A percentile compares a stretch with the other conserved stretches of the same genome.
These are phyloP conservation scores for Parnassius glacialis DNA, from an alignment of 2,888 invertebrate genomes.

Conservation along the genomic window DNA sequence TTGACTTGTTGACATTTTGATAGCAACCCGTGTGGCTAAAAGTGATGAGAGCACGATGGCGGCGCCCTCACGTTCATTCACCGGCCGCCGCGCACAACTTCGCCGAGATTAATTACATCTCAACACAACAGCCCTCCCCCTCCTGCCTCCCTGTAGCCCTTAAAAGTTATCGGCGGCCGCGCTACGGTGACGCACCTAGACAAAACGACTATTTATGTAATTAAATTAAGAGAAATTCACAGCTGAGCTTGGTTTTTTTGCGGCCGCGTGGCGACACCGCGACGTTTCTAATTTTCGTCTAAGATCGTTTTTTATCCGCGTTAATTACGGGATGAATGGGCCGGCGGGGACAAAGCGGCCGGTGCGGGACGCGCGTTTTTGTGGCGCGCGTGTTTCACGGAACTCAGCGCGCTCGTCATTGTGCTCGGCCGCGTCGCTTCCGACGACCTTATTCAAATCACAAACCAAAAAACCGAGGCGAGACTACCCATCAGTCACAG, in stretches of 20 bases:
- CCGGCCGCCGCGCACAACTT: conserved; percentile 26
- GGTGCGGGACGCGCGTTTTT: conserved; percentile 39
- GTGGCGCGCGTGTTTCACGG: conserved; percentile 68
- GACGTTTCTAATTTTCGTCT: conserved; percentile 73
- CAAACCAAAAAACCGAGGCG: conserved; percentile 18
- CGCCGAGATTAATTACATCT: conserved; percentile 25
- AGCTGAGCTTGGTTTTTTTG: conserved; percentile 53
- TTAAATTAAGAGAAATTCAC: conserved; percentile 69
- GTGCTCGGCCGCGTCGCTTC: conserved; percentile 21
- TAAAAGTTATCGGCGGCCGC: conserved; percentile 15
- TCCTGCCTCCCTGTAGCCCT: conserved; percentile 2
- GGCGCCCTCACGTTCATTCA: conserved; percentile 25
- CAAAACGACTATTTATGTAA: conserved; percentile 64
- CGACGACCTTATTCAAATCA: conserved; percentile 50
- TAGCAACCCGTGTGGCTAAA: too few relatives aligned
- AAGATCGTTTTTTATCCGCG: conserved; percentile 65
- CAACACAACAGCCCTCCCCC: conserved; percentile 6
- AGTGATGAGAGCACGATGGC: background rate
- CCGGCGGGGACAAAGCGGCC: conserved; percentile 34
- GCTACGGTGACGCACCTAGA: conserved; percentile 44
- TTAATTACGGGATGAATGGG: conserved; percentile 75
- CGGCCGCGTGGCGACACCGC: conserved; percentile 53
- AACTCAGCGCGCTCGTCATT: conserved; percentile 33
- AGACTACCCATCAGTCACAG: conserved; percentile 20
- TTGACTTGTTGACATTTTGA: too few relatives aligned